Evolutionary conservation across 2,797 vertebrate species (phyloP), one percentile per base, ranked within the genome.

Genomic region (Periophthalmus magnuspinnatus): DNA sequence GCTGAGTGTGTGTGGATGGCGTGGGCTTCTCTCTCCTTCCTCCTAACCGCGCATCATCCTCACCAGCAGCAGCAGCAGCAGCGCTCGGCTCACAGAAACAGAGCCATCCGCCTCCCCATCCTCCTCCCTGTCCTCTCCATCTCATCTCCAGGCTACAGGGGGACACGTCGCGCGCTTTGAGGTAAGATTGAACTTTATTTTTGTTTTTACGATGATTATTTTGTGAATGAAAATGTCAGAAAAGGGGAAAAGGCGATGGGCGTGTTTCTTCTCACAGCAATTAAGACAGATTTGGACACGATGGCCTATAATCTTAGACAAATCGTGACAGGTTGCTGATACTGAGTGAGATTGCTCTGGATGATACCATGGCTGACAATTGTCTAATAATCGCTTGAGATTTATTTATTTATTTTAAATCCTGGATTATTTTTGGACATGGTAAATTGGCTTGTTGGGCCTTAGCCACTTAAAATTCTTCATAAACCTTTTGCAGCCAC

Each of bases 1-100:
- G 74, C 64, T 67, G 55, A 60, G 71, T 77, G 81, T 74, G 77
- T 70, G 82, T 68, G 76, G 81, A 87, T 81, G 81, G 85, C 81
- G 87, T 90, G 91, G 90, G 86, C 75, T 88, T 76, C 86, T 90
- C 84, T 66, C 65, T 67, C 52, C 52, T 56, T 81, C 75, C 81
- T 86, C 78, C 85, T 54, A 74, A 74, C 59, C 77, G 77, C 84
- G 22, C 84, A 84, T 74, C 82, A 84, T 36, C 79, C 83, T 77
- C 83, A 70, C 28, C 77, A 80, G 67, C 82, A 76, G 50, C 50
- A 52, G 50, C 52, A 82, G 41, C 41, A 45, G 41, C 41, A 45
- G 41, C 41, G 5, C 55, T 83, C 85, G 74, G 60, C 74, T 77
- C 80, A 73, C 81, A 80, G 86, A 81, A 77, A 76, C 84, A 81